Base-by-base conservation (phyloP, 2,113 vertebrate species). In the Megaptera novaeangliae region DNA sequence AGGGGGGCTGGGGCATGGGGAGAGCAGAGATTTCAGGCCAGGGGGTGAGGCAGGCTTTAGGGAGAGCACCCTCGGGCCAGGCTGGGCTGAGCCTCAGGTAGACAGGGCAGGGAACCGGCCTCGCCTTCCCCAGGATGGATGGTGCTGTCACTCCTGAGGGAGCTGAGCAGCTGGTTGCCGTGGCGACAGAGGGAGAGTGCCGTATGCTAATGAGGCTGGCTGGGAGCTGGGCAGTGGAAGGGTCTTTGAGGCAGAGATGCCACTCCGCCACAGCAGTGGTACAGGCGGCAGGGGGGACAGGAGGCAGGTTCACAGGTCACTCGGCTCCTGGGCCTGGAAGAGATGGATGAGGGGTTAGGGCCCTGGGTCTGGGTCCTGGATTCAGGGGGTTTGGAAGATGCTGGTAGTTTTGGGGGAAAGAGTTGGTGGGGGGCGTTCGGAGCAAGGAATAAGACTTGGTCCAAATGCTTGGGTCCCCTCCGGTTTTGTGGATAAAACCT, bases 91-190 rank as follows among this genome's bases (percentile, higher is more conserved):
- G 93, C 78, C 39, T 6, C 5, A 66, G 93, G 82, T 46, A 94
- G 86, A 77, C 49, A 29, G 97, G 96, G 92, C 80, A 96, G 96
- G 72, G 92, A 97, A 95, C 17, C 0, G 46, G 75, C 85, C 92
- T 94, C 92, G 90, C 94, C 84, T 95, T 66, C 84, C 68, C 96
- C 96, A 98, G 98, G 90, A 98, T 98, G 98, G 98, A 98, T 88
- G 96, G 92, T 86, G 77, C 97, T 88, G 94, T 98, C 98, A 97
- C 41, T 98, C 98, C 97, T 98, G 98, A 98, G 97, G 97, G 98
- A 98, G 97, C 98, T 11, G 97, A 98, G 98, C 98, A 98, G 98
- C 98, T 97, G 97, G 98, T 98, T 98, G 98, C 98, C 95, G 75
- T 98, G 98, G 98, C 63, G 97, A 98, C 97, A 95, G 97, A 97